Evolutionary conservation across 1,140 invertebrate genomes (phyloP).

Genomic region (Ceratosolen solmsi): DNA sequence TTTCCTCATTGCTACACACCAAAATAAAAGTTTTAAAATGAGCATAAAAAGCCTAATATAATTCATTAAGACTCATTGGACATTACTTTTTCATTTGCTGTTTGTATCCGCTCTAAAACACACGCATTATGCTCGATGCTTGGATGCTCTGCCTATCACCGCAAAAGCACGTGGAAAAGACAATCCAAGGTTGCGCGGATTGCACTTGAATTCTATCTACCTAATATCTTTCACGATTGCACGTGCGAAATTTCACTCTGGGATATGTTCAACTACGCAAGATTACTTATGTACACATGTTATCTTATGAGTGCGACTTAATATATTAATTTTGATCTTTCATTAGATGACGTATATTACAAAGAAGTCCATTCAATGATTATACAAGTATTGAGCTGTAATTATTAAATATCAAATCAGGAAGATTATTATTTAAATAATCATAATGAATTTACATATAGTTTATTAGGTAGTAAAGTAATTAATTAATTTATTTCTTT

Average conservation of each 20-base stretch:
- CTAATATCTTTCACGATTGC: background rate
- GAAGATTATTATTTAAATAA: no score
- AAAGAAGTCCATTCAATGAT: no score
- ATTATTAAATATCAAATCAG: no score
- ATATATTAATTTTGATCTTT: background rate
- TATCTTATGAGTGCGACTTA: background rate
- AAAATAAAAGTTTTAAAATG: conserved; percentile 6
- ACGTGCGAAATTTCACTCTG: background rate
- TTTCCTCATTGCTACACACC: no score
- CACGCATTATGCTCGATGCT: conserved; percentile 66
- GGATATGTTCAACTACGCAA: background rate
- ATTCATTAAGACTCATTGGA: conserved; percentile 29
- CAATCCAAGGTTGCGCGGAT: background rate
- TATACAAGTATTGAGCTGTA: no score
- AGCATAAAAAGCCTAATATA: background rate
- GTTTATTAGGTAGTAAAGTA: no score
- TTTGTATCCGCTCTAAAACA: conserved; percentile 72
- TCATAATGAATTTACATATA: no score
- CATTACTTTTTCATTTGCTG: conserved; percentile 65
- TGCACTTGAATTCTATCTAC: background rate
- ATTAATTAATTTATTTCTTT: no score
- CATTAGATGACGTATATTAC: background rate
- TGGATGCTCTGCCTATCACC: background rate
- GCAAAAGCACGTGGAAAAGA: conserved; percentile 14
- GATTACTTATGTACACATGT: background rate